These are phyloP conservation scores for Heliothis subflexa DNA, from an alignment of 1,140 invertebrate genomes.

Conservation along the genomic window DNA sequence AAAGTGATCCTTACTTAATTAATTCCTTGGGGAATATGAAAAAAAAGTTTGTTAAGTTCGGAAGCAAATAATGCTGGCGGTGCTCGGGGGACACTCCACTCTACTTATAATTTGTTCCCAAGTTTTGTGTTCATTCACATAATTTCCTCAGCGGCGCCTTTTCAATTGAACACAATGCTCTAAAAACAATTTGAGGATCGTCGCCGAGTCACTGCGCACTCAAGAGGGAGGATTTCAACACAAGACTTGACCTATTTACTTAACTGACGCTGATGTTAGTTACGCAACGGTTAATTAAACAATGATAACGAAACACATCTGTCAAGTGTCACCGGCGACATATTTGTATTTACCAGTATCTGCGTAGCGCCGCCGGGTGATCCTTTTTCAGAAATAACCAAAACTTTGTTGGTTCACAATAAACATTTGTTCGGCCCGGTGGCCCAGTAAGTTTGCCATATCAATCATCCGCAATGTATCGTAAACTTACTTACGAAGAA, in stretches of 20 bases:
- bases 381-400: conserved; percentile 38
- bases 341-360: conserved; percentile 17
- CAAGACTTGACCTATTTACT: conserved; percentile 47
- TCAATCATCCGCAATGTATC: conserved; percentile 44
- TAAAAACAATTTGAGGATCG: conserved; percentile 51
- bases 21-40: conserved; percentile 59
- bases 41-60: conserved; percentile 59
- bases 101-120: conserved; percentile 61
- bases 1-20: conserved; percentile 64
- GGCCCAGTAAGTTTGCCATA: conserved; percentile 28
- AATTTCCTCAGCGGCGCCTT: conserved; percentile 58
- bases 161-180: conserved; percentile 60
- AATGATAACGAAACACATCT: conserved; percentile 10
- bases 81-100: conserved; percentile 50
- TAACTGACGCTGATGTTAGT: conserved; percentile 42
- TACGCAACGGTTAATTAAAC: conserved; percentile 50
- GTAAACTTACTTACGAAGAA: conserved; percentile 38
- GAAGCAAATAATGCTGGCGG: conserved; percentile 59
- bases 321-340: conserved; percentile 33
- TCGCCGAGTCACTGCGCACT: background rate
- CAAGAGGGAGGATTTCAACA: conserved; percentile 26
- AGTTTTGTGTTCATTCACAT: conserved; percentile 58
- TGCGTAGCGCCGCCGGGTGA: background rate
- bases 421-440: conserved; percentile 38
- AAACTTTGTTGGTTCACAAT: conserved; percentile 41